These are phyloP conservation scores for Sterna hirundo DNA, from an alignment of 2,113 vertebrate species.

Conservation along the genomic window DNA sequence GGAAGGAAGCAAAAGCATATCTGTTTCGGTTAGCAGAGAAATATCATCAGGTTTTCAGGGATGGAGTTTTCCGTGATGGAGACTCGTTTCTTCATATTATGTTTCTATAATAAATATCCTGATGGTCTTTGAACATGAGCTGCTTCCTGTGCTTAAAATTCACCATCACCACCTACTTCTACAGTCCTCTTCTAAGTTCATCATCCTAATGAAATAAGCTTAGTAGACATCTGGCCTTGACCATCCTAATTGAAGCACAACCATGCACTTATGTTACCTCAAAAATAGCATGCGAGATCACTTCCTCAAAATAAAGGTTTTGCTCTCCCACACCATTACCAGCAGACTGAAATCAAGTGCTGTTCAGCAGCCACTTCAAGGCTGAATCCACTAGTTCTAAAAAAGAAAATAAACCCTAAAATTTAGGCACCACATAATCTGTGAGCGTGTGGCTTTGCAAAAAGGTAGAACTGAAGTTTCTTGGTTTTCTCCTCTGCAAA, in stretches of 20 bases:
- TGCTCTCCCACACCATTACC: background rate
- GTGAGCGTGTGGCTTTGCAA: background rate
- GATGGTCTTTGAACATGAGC: background rate
- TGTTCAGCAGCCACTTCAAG: background rate
- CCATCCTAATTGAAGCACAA: background rate
- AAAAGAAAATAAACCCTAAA: background rate
- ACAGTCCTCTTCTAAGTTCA: background rate
- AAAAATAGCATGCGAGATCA: background rate
- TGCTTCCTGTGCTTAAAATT: slow-evolving; percentile 34
- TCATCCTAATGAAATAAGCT: slow-evolving; percentile 15
- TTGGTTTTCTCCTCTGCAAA: background rate
- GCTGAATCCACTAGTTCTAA: background rate
- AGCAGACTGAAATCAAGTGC: background rate
- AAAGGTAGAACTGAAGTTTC: background rate
- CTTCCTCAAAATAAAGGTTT: slow-evolving; percentile 2
- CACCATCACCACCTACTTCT: background rate
- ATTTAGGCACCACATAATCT: background rate
- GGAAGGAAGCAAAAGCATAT: background rate
- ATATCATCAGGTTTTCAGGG: background rate
- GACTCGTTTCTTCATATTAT: background rate
- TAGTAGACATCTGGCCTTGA: background rate
- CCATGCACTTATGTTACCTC: background rate
- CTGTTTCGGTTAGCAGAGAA: background rate
- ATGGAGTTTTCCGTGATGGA: background rate
- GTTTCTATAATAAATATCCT: background rate